These are phyloP conservation scores for Torymus aiolomorphi DNA, from an alignment of 2,888 invertebrate genomes.

Conservation along the genomic window DNA sequence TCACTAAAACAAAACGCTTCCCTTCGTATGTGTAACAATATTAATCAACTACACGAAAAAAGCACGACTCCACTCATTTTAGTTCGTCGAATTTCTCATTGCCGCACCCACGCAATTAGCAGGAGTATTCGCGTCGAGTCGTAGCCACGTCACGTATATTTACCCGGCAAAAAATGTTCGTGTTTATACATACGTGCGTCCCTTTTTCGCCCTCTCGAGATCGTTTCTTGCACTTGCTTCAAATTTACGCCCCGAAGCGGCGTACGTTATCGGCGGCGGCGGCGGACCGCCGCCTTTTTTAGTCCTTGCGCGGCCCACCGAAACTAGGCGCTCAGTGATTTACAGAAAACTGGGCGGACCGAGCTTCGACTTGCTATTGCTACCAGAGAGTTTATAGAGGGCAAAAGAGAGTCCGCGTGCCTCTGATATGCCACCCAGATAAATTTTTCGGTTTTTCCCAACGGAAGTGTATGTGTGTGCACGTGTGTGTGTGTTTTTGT, in stretches of 20 bases:
- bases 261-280: slow-evolving; percentile 42
- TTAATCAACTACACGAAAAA: too few species aligned
- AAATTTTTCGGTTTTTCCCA: slow-evolving; percentile 45
- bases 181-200: slow-evolving; percentile 23
- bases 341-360: slow-evolving; percentile 55
- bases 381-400: slow-evolving; percentile 42
- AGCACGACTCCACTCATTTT: neutral
- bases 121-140: slow-evolving; percentile 13
- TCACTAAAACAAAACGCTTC: too few species aligned
- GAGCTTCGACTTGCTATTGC: slow-evolving; percentile 48
- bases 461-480: neutral
- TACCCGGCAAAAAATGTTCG: slow-evolving; percentile 4
- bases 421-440: slow-evolving; percentile 56
- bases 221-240: slow-evolving; percentile 58
- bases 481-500: neutral
- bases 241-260: slow-evolving; percentile 55
- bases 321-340: slow-evolving; percentile 49
- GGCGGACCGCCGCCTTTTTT: slow-evolving; percentile 5
- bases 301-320: neutral
- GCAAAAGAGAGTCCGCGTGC: neutral
- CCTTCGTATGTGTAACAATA: too few species aligned
- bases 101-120: slow-evolving; percentile 21
- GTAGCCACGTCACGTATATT: slow-evolving; percentile 24
- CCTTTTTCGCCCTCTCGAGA: neutral
- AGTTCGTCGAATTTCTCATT: neutral